Evolutionary conservation across 2,888 invertebrate species (phyloP), one percentile per base, ranked within the genome.

Genomic region (Drosophila tanythrix): DNA sequence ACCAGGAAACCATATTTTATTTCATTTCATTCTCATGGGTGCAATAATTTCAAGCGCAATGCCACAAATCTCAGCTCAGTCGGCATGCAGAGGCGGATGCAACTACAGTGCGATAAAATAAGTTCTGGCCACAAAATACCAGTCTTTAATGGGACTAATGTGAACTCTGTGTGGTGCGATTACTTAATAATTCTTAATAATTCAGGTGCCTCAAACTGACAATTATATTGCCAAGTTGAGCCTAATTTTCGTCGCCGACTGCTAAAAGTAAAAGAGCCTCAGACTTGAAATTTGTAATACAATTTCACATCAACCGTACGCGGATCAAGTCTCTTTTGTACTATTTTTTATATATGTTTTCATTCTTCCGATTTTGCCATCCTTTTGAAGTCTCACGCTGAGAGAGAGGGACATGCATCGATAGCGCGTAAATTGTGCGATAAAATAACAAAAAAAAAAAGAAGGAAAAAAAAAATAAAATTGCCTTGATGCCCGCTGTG

Each of bases 1-100:
- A 36, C n/a, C n/a, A n/a, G n/a, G n/a, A 60, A 79, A 80, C 69
- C 73, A 80, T 76, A 71, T 79, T 88, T 82, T 82, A 85, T 71
- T 67, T 65, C 50, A 35, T 64, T 69, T 65, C 50, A 43, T 55
- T 66, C 81, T 53, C 65, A 68, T 57, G 79, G 79, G 86, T 75
- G 70, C 70, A 79, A 71, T 88, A 65, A 52, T 36, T 69, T 55
- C 8, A 56, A 67, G 48, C 48, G n/a, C 66, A 57, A 51, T 56
- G 43, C 29, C 29, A 63, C 33, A 66, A 60, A 63, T 36, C 50
- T 50, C 52, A 33, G 11, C n/a, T 3, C 36, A 55, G 53, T 61
- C 68, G 66, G 50, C 69, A 67, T 86, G 62, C 60, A 33, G 33
- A 10, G 10, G 31, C 10, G 31, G 31, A 76, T 83, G 70, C 70